These are phyloP conservation scores for Hydrozoanthus tunicans DNA, from an alignment of 64 coral and sea anemone species.

Conservation along the genomic window DNA sequence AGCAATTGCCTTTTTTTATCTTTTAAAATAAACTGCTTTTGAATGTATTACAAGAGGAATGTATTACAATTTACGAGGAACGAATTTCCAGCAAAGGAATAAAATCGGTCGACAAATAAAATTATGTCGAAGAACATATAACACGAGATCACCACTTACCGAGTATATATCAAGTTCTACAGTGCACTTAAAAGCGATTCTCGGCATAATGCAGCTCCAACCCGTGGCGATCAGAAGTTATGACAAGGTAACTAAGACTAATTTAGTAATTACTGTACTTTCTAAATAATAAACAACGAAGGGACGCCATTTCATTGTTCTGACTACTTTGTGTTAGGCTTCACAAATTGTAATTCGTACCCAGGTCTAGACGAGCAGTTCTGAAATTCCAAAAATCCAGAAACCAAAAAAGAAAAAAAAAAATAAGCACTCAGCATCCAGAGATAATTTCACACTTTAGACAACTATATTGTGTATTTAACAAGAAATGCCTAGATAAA, in stretches of 20 bases:
- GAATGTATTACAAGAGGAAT: too few species aligned
- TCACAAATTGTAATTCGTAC: slow-evolving; percentile 8
- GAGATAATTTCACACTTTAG: too few species aligned
- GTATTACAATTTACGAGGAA: too few species aligned
- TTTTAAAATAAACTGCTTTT: too few species aligned
- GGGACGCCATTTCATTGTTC: slow-evolving; percentile 33
- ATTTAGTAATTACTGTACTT: neutral
- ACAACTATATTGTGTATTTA: too few species aligned
- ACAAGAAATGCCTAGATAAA: too few species aligned
- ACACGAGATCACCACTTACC: slow-evolving; percentile 53
- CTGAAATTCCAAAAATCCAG: neutral
- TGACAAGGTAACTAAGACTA: neutral
- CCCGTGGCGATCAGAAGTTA: slow-evolving; percentile 1
- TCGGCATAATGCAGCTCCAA: slow-evolving; percentile 62
- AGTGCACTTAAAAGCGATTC: slow-evolving; percentile 85
- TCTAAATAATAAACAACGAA: slow-evolving; percentile 5
- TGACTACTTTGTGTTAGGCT: slow-evolving; percentile 24
- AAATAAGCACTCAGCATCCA: neutral
- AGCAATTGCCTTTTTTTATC: too few species aligned
- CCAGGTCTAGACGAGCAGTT: neutral
- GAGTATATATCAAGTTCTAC: slow-evolving; percentile 89
- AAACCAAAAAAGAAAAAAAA: neutral
- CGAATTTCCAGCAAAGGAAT: too few species aligned
- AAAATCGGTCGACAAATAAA: too few species aligned
- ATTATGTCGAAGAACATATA: neutral